Evolutionary conservation across 1,140 invertebrate species (phyloP).

Genomic region (Drosophila nigrodunni): DNA sequence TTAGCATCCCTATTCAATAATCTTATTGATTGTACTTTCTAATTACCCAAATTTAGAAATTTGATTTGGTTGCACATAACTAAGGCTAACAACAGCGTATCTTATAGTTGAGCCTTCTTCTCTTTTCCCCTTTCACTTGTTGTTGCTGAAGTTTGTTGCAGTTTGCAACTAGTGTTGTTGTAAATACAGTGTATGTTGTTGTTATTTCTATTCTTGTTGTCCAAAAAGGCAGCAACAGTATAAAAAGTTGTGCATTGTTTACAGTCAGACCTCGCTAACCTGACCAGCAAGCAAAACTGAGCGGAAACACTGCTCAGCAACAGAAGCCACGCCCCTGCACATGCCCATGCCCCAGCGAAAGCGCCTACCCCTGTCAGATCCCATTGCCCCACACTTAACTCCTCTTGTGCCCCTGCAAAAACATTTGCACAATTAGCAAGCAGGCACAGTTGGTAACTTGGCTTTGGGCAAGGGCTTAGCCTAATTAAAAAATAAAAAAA

Average conservation of each 20-base stretch:
- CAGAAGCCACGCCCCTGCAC: constrained; percentile 13
- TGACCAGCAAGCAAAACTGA: constrained; percentile 31
- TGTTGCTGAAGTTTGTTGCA: constrained; percentile 13
- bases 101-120: not conserved
- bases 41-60: too few species aligned
- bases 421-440: constrained; percentile 43
- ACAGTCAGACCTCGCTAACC: constrained; percentile 20
- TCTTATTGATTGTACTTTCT: too few species aligned
- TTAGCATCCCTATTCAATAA: too few species aligned
- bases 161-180: constrained; percentile 19
- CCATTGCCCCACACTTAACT: not conserved
- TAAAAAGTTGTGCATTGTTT: constrained; percentile 56
- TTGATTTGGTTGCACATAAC: not conserved
- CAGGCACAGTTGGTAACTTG: constrained; percentile 68
- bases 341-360: not conserved
- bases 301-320: constrained; percentile 24
- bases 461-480: constrained; percentile 73
- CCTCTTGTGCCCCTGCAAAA: not conserved
- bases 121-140: not conserved
- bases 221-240: constrained; percentile 19
- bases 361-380: not conserved
- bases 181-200: not conserved
- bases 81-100: not conserved
- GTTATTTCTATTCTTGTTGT: constrained; percentile 3
- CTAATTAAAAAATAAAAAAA: constrained; percentile 76